Evolutionary conservation across 2,888 invertebrate species (phyloP), one percentile per base, ranked within the genome.

Genomic region (Lochmaea crataegi): DNA sequence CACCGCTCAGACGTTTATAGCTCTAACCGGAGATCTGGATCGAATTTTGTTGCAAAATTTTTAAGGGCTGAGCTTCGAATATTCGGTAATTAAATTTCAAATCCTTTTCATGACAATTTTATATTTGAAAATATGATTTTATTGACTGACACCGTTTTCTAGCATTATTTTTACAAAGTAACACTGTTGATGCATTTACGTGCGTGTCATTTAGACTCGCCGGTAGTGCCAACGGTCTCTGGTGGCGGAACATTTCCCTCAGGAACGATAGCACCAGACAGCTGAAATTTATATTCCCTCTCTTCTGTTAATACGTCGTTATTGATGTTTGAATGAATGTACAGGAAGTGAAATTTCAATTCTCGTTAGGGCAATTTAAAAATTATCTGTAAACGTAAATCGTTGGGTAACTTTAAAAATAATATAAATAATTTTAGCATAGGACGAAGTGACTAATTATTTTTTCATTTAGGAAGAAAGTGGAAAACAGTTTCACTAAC

Each of bases 1-100:
- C 11, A 48, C 16, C 58, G 42, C 45, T 12, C 18, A 51, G 32
- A 68, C 7, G 22, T 45, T 42, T 67, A 58, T 67, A 26, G n/a
- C 26, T 48, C 11, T 41, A n/a, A 26, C 6, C 41, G 42, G 58
- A 42, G 18, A 38, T 42, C 42, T 67, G 53, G 57, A 42, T 42
- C 14, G 10, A 53, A 53, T 53, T 53, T 53, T 18, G 18, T 53
- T 53, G 16, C 53, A 53, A 53, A 16, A 53, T 18, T 45, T 45
- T 45, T 14, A 45, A 45, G 45, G 45, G 45, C 45, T 11, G 14
- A 45, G 18, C 2, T 7, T 53, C 53, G 18, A 10, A 45, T 12
- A 45, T 45, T 45, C 11, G 45, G 5, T 45, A 45, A 45, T 14
- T 45, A 45, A 45, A 45, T 45, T 14, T 45, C 45, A 14, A 45